Base-by-base conservation (phyloP, 2,797 vertebrate species). In the Sternotherus odoratus region DNA sequence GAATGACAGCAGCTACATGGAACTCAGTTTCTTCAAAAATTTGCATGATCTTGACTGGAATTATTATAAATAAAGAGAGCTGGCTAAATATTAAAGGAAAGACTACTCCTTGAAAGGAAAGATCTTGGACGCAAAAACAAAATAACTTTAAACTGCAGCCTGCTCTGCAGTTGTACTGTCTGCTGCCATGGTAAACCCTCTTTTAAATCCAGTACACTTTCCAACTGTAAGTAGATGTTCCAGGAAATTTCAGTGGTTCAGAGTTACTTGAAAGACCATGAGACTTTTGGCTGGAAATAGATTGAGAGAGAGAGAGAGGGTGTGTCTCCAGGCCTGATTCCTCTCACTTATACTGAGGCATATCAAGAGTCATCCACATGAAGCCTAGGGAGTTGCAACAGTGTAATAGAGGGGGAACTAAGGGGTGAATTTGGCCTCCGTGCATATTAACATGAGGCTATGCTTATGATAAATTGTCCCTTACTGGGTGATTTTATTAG, bases 211-310 rank as follows among this genome's bases (percentile, higher is more conserved):
- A 46, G 63, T 82, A 88, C 6, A 6, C 56, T 95, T 91, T 82
- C 60, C 15, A 48, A 4, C 50, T 43, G 33, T 63, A 6, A 48
- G 3, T 23, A 78, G 69, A 23, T 82, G 57, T 80, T 78, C 50
- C 79, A 85, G 24, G n/a, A 74, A 8, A 79, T 82, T 77, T 80
- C 48, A 88, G 23, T 30, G 21, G 28, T 36, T 95, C 36, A 50
- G 66, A 66, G 53, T 49, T 92, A 87, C 53, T 92, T 89, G 10
- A 90, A 72, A 49, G 78, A 39, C 16, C n/a, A 79, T 46, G 57
- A 79, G 88, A 82, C 0, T 0, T 2, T 7, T 0, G 1, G 33
- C 17, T 81, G 74, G 6, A 7, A 88, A 24, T 15, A 21, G 36
- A 5, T 36, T 46, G 16, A 53, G 12, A 28, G 26, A 1, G 1